phyloP scores from a whole-genome alignment of 1,140 invertebrate genomes.

The Eumeta japonica region DNA sequence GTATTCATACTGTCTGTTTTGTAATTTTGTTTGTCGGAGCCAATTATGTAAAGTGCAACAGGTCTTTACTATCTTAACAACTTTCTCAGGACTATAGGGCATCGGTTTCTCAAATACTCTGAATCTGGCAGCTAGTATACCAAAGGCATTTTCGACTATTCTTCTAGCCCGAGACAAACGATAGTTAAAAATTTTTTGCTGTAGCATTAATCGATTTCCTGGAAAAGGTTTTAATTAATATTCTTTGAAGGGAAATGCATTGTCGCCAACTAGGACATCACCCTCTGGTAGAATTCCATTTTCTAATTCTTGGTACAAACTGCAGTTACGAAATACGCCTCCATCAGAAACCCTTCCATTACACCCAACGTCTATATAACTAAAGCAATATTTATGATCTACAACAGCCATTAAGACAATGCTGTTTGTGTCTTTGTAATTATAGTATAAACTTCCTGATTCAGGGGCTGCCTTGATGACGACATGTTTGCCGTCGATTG shows the following conservation, averaged over 20 bases:
- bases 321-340: not conserved
- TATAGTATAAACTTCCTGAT: not conserved
- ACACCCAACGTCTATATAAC: constrained; percentile 2
- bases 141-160: constrained; percentile 7
- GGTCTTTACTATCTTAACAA: too few species aligned
- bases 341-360: constrained; percentile 3
- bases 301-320: not conserved
- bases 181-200: constrained; percentile 6
- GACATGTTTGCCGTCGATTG: constrained; percentile 5
- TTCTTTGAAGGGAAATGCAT: constrained; percentile 5
- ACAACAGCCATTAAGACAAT: constrained; percentile 3
- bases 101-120: constrained; percentile 5
- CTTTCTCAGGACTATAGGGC: too few species aligned
- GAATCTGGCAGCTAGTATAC: constrained; percentile 5
- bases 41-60: too few species aligned
- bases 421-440: not conserved
- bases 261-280: constrained; percentile 5
- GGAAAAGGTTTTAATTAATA: constrained; percentile 7
- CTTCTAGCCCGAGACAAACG: constrained; percentile 5
- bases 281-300: constrained; percentile 5
- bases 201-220: not conserved
- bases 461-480: not conserved
- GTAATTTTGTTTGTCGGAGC: too few species aligned
- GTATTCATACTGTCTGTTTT: too few species aligned
- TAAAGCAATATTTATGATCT: not conserved